Percentiles rank a stretch among this genome's conserved stretches.
These are phyloP conservation scores for Nixonia krombeini DNA, from an alignment of 1,140 invertebrate genomes.

Conservation along the genomic window DNA sequence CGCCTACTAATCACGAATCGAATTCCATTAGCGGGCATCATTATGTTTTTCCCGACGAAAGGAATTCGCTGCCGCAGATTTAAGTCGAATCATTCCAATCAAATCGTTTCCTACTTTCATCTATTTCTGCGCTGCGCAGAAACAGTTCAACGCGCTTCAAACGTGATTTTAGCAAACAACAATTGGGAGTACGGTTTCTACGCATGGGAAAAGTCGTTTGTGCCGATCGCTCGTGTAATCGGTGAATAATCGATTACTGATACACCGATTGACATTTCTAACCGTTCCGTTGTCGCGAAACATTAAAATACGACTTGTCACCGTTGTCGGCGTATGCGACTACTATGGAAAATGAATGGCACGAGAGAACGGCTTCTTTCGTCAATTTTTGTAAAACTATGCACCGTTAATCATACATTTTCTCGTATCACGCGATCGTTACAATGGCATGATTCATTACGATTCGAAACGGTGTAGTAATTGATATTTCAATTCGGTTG, in stretches of 20 bases:
- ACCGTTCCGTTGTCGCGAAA: too few relatives aligned
- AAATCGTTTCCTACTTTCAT: background rate
- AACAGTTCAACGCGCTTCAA: too few relatives aligned
- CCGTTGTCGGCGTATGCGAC: too few relatives aligned
- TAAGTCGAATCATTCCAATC: background rate
- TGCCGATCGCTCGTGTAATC: too few relatives aligned
- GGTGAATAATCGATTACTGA: too few relatives aligned
- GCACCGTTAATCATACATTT: background rate
- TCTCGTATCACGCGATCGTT: background rate
- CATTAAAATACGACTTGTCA: too few relatives aligned
- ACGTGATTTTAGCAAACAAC: too few relatives aligned
- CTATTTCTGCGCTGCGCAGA: too few relatives aligned
- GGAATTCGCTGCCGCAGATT: background rate
- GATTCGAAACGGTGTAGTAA: background rate
- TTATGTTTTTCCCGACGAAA: background rate
- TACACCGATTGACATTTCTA: too few relatives aligned
- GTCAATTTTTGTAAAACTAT: background rate
- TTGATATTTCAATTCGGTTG: background rate
- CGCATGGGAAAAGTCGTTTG: too few relatives aligned
- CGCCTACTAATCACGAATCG: background rate
- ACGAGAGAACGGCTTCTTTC: too few relatives aligned
- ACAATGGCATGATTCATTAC: background rate
- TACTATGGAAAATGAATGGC: background rate
- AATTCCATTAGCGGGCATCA: background rate
- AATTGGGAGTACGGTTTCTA: too few relatives aligned